phyloP scores from a whole-genome alignment of 2,113 vertebrate genomes.

The Cichladusa arquata region DNA sequence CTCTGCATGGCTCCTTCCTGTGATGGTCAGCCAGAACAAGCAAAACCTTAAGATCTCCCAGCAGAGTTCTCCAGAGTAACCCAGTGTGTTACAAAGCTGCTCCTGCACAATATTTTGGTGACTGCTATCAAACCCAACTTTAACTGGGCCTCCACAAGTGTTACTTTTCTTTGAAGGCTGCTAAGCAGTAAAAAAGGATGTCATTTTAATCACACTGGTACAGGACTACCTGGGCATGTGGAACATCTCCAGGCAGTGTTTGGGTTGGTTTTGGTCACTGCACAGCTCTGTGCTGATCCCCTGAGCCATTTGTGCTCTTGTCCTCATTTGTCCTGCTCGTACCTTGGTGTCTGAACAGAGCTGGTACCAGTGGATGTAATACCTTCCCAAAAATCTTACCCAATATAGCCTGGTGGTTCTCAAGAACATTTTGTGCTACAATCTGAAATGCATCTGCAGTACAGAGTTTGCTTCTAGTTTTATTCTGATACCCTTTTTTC shows the following conservation, averaged over 20 bases:
- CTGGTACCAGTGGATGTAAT: not conserved
- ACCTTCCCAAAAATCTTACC: not conserved
- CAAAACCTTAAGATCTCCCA: not conserved
- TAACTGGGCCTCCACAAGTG: not conserved
- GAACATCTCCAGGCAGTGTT: not conserved
- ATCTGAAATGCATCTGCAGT: not conserved
- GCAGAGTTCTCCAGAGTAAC: not conserved
- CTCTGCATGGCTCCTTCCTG: not conserved
- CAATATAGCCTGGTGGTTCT: not conserved
- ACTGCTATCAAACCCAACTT: not conserved
- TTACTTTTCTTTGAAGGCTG: not conserved
- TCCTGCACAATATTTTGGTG: fast-evolving
- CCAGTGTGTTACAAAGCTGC: not conserved
- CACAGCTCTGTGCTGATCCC: not conserved
- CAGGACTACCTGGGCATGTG: not conserved
- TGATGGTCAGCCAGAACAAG: not conserved
- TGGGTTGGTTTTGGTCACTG: not conserved
- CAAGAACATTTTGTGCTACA: not conserved
- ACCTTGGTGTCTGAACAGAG: not conserved
- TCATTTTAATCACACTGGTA: not conserved
- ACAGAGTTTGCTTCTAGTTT: not conserved
- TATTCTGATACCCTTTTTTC: not conserved
- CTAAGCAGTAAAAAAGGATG: not conserved
- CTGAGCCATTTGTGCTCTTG: not conserved
- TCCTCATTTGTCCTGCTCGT: not conserved